Conservation (phyloP, 2,888 invertebrate genomes). For the Drosophila parthenogenetica region DNA sequence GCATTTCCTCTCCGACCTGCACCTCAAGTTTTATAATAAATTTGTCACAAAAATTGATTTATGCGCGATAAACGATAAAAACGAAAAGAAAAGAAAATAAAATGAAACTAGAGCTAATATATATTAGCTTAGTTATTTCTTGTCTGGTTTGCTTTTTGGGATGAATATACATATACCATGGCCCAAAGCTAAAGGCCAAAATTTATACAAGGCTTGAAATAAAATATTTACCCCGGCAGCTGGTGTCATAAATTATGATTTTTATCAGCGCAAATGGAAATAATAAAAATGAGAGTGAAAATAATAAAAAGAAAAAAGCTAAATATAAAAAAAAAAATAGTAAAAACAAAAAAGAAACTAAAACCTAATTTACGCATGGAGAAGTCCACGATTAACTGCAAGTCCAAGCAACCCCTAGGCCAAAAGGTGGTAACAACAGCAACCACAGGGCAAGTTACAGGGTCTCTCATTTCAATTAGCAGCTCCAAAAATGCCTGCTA, state of each 20-base stretch:
- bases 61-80: slow-evolving; percentile 81
- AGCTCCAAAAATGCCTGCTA: slow-evolving; percentile 43
- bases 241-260: slow-evolving; percentile 85
- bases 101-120: slow-evolving; percentile 63
- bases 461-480: slow-evolving; percentile 75
- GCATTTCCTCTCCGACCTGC: slow-evolving; percentile 32
- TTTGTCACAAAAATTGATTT: slow-evolving; percentile 83
- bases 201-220: slow-evolving; percentile 57
- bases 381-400: slow-evolving; percentile 49
- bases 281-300: slow-evolving; percentile 70
- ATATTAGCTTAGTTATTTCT: slow-evolving; percentile 44
- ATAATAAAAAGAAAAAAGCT: slow-evolving; percentile 41
- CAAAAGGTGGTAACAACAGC: slow-evolving; percentile 1
- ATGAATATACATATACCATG: slow-evolving; percentile 10
- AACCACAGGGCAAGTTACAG: slow-evolving; percentile 46
- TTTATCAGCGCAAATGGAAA: slow-evolving; percentile 81
- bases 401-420: slow-evolving; percentile 49
- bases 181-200: slow-evolving; percentile 20
- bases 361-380: slow-evolving; percentile 76
- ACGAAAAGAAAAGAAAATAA: slow-evolving; percentile 47
- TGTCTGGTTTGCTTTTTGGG: slow-evolving; percentile 21
- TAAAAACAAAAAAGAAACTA: slow-evolving; percentile 37
- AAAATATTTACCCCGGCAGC: slow-evolving; percentile 69
- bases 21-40: slow-evolving; percentile 78
- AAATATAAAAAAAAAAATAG: slow-evolving; percentile 12